Percentiles rank a stretch among this genome's conserved stretches.
These are phyloP conservation scores for Apamea sordens DNA, from an alignment of 2,888 invertebrate genomes.

Conservation along the genomic window DNA sequence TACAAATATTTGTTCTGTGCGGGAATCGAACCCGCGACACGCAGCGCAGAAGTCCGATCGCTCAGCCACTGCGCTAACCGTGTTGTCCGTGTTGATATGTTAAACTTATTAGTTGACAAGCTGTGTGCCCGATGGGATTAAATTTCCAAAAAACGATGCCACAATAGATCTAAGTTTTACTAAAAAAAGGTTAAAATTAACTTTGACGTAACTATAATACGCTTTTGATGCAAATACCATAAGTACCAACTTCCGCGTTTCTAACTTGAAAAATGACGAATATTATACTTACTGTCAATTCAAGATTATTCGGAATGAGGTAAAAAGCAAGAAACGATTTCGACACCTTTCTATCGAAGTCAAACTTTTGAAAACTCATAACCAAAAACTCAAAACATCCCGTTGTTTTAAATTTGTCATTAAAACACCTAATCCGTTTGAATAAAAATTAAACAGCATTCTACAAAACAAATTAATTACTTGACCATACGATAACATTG, in stretches of 20 bases:
- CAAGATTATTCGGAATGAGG: background rate
- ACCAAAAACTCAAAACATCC: background rate
- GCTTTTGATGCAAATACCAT: too few species aligned
- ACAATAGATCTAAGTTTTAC: background rate
- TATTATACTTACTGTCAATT: background rate
- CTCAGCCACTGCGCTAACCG: too few species aligned
- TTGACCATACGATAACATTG: conserved; percentile 25
- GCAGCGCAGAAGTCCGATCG: too few species aligned
- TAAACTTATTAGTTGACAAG: background rate
- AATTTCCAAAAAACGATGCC: background rate
- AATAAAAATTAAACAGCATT: conserved; percentile 24
- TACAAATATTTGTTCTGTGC: too few species aligned
- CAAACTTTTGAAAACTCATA: background rate
- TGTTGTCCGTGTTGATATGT: too few species aligned
- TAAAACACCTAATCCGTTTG: background rate
- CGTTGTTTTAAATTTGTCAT: background rate
- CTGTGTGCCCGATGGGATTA: background rate
- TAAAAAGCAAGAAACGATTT: background rate
- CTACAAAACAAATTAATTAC: conserved; percentile 42
- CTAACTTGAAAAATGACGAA: background rate
- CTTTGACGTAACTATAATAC: too few species aligned
- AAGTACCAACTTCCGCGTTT: background rate
- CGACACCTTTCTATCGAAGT: background rate
- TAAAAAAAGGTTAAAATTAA: background rate
- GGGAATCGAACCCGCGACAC: too few species aligned